These are phyloP conservation scores for Trinectes maculatus DNA, from an alignment of 2,113 vertebrate genomes.

Conservation along the genomic window DNA sequence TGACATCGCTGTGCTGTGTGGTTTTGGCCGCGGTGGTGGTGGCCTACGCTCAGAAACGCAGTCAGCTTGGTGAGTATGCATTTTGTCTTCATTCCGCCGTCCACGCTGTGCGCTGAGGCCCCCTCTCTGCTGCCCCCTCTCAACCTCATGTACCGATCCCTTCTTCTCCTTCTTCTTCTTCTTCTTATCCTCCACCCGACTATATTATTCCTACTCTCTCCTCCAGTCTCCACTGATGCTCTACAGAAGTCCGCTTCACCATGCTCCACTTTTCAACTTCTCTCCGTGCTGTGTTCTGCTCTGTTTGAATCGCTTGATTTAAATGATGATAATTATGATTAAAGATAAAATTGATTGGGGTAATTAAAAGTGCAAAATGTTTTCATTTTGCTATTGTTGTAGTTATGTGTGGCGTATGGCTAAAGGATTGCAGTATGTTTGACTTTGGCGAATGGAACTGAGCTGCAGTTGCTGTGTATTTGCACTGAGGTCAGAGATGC, in stretches of 20 bases:
- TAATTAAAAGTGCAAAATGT: too few species aligned
- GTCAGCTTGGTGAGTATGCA: constrained; percentile 90
- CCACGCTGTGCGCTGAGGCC: background rate
- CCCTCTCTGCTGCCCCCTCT: background rate
- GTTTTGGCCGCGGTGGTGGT: constrained; percentile 89
- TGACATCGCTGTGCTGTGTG: constrained; percentile 92
- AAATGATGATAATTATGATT: too few species aligned
- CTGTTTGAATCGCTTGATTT: too few species aligned
- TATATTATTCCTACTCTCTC: background rate
- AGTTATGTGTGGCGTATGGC: too few species aligned
- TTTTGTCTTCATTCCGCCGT: constrained; percentile 8
- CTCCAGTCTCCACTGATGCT: background rate
- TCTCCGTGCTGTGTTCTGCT: too few species aligned
- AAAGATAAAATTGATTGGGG: too few species aligned
- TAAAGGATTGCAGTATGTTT: too few species aligned
- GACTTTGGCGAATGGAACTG: background rate
- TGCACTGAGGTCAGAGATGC: background rate
- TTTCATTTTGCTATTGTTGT: too few species aligned
- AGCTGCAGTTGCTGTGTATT: background rate
- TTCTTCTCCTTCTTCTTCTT: background rate
- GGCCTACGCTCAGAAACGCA: constrained; percentile 92
- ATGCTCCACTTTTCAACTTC: background rate
- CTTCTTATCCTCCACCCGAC: background rate
- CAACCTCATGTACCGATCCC: background rate
- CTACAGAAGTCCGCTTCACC: background rate